Evolutionary conservation across 2,888 invertebrate species (phyloP).

Genomic region (Rhimphoctona megacephalus): DNA sequence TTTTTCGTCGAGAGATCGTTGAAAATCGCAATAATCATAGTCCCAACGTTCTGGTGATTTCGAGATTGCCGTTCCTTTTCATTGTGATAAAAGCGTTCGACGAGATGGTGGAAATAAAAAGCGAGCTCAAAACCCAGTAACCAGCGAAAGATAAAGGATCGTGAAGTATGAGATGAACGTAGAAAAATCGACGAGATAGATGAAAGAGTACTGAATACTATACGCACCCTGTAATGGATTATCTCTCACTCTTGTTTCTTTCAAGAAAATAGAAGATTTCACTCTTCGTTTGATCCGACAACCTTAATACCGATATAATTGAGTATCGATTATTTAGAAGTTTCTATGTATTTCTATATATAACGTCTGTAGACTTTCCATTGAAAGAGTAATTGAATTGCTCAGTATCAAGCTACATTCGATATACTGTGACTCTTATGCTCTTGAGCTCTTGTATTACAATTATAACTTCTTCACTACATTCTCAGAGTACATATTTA

Average conservation of each 20-base stretch:
- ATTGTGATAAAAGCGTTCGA: slow-evolving; percentile 29
- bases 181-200: slow-evolving; percentile 19
- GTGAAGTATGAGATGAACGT: not conserved
- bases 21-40: slow-evolving; percentile 39
- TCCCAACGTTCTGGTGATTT: slow-evolving; percentile 10
- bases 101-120: slow-evolving; percentile 42
- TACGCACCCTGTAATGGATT: slow-evolving; percentile 13
- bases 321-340: not conserved
- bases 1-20: slow-evolving; percentile 25
- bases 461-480: not conserved
- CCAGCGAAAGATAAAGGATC: slow-evolving; percentile 11
- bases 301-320: slow-evolving; percentile 1
- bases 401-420: not conserved
- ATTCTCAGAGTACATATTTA: not conserved
- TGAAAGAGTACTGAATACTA: slow-evolving; percentile 3
- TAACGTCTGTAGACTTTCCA: not conserved
- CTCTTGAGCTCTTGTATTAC: not conserved
- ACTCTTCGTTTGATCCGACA: slow-evolving; percentile 1
- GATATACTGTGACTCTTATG: not conserved
- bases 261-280: slow-evolving; percentile 16
- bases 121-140: not conserved
- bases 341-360: not conserved
- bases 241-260: slow-evolving; percentile 4
- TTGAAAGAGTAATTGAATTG: slow-evolving; percentile 21
- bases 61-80: slow-evolving; percentile 43